Base-by-base conservation (phyloP, 2,888 invertebrate genomes). In the Micropterix aruncella region DNA sequence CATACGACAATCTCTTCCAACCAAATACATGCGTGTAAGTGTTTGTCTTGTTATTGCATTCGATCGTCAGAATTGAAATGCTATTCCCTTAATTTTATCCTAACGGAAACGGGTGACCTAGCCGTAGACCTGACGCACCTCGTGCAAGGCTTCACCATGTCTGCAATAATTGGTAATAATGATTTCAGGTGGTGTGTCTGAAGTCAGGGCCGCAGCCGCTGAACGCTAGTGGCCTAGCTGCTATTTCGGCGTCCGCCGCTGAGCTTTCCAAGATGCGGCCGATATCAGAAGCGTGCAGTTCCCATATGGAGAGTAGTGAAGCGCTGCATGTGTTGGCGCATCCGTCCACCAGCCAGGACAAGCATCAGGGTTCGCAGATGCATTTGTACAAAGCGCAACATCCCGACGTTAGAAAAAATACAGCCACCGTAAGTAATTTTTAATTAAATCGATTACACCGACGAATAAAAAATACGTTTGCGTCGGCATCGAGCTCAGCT, bases 321-420 rank as follows among this genome's bases (percentile, higher is more conserved):
- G 46, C 52, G 47, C 37, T 51, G 48, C 48, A 48, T 46, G 37
- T 52, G 44, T 43, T 55, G 52, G 44, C 50, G 51, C 45, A 49
- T 52, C 18, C 54, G 52, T 37, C 47, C 51, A 52, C 59, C 54
- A 51, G 60, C 60, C 40, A 47, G 38, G 44, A 47, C 37, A 47
- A 46, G n/a, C 75, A 75, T 55, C 63, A 75, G 38, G 73, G 70
- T 56, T 77, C 74, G 49, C 75, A 78, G 56, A 78, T 83, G 53
- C 67, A 81, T 61, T 70, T 87, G 50, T 87, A 85, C 66, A 89
- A 90, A 67, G 83, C 88, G 48, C 87, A 86, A 60, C 86, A 87
- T 62, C 79, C 83, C 42, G 88, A 88, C 61, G 83, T 86, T 61
- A 76, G 84, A 56, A 88, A 88, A 66, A 87, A 86, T 63, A 87